A percentile compares a stretch with the other conserved stretches of the same genome.
Conservation (phyloP, 2,888 invertebrate species). For the Agrenia bidenticulata region DNA sequence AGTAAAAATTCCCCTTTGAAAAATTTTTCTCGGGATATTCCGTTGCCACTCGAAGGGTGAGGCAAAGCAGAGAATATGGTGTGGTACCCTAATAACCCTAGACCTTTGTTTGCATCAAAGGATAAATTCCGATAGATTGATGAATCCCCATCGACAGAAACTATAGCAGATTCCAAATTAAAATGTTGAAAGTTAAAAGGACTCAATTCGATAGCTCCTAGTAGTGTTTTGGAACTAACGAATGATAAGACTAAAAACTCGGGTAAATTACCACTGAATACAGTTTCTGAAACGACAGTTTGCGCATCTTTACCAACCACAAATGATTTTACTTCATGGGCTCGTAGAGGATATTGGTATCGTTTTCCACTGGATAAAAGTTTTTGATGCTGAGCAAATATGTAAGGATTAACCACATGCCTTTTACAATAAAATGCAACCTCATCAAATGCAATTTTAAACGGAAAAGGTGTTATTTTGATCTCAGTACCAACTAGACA, state of each 20-base stretch:
- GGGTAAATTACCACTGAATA: background rate
- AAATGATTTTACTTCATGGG: slow-evolving; percentile 8
- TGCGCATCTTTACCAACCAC: background rate
- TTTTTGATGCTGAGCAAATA: slow-evolving; percentile 4
- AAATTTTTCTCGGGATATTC: slow-evolving; percentile 3
- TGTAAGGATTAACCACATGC: background rate
- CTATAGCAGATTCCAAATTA: background rate
- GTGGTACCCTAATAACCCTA: too few species aligned
- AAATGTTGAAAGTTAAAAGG: background rate
- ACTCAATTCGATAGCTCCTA: background rate
- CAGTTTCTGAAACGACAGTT: slow-evolving; percentile 2
- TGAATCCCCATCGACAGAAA: slow-evolving; percentile 11
- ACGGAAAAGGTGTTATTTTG: background rate
- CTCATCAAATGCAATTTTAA: slow-evolving; percentile 9
- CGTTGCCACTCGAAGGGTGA: background rate
- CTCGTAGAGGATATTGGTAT: background rate
- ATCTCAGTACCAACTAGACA: background rate
- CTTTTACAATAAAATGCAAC: background rate
- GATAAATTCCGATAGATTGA: background rate
- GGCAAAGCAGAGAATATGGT: too few species aligned
- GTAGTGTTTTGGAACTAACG: background rate
- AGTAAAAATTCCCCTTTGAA: slow-evolving; percentile 1
- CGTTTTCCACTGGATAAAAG: slow-evolving; percentile 3
- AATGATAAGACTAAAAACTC: background rate
- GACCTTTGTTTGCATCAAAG: too few species aligned